Evolutionary conservation across 2,888 invertebrate species (phyloP).

Genomic region (Cecidostiba fungosa): DNA sequence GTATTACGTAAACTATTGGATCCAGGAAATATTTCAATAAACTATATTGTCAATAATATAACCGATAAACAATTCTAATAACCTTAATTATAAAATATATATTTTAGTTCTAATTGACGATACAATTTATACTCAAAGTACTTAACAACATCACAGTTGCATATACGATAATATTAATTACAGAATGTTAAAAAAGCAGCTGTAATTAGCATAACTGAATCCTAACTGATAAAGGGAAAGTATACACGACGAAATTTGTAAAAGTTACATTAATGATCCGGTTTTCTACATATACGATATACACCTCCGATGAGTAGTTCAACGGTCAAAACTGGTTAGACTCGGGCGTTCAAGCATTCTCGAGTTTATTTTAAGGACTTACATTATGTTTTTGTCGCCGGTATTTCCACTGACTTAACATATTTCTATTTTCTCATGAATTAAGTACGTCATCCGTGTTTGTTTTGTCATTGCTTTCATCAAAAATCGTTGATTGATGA

Average conservation of each 20-base stretch:
- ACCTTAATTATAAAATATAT: no score
- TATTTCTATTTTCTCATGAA: neutral
- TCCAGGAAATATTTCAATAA: neutral
- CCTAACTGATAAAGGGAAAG: neutral
- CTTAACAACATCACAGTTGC: neutral
- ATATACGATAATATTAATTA: neutral
- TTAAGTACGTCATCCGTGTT: neutral
- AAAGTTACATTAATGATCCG: neutral
- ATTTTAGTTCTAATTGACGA: no score
- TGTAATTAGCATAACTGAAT: neutral
- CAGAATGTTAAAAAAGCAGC: neutral
- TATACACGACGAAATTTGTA: neutral
- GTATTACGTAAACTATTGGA: neutral
- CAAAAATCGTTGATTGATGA: neutral
- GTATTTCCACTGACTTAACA: neutral
- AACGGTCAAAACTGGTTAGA: neutral
- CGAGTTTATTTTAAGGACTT: neutral
- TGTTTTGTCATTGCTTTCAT: neutral
- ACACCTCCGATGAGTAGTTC: neutral
- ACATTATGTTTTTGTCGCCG: neutral
- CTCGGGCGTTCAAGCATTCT: neutral
- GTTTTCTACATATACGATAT: neutral
- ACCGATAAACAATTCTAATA: no score
- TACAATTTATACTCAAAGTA: no score
- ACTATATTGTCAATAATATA: neutral